Conservation (phyloP, 2,797 vertebrate species). For the Lacerta viridis region DNA sequence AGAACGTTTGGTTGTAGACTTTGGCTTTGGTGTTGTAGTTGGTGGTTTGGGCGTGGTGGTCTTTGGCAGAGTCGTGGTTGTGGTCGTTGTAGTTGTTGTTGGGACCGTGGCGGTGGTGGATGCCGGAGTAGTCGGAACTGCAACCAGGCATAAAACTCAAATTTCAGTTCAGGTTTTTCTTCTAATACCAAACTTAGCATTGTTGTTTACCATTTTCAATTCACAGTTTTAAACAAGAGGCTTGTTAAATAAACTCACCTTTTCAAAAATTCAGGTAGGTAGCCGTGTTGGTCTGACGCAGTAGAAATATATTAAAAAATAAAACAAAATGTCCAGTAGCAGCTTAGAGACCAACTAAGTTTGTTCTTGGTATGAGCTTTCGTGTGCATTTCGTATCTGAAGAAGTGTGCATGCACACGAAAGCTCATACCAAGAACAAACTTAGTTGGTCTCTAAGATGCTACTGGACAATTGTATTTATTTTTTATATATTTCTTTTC, state of each 20-base stretch:
- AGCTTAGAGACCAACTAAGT: too few species aligned
- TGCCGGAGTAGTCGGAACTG: slow-evolving; percentile 5
- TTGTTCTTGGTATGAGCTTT: too few species aligned
- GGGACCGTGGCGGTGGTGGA: background rate
- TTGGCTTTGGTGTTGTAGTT: slow-evolving; percentile 52
- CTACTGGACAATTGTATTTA: too few species aligned
- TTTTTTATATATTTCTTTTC: background rate
- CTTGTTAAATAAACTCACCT: background rate
- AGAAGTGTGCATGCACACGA: too few species aligned
- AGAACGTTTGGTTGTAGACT: slow-evolving; percentile 76
- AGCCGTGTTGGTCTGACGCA: too few species aligned
- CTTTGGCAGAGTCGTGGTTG: slow-evolving; percentile 7
- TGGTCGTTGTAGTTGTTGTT: background rate
- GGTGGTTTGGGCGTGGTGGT: slow-evolving; percentile 34
- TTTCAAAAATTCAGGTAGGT: too few species aligned
- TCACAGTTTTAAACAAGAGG: background rate
- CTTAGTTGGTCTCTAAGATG: too few species aligned
- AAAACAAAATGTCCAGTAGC: too few species aligned
- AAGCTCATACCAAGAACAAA: too few species aligned
- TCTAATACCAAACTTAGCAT: background rate
- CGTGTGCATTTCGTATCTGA: too few species aligned
- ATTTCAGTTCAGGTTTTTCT: background rate
- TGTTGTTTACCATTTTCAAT: background rate
- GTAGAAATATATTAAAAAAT: too few species aligned
- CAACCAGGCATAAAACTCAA: background rate